Conservation (phyloP, 2,888 invertebrate species). For the Anaspis maculata region DNA sequence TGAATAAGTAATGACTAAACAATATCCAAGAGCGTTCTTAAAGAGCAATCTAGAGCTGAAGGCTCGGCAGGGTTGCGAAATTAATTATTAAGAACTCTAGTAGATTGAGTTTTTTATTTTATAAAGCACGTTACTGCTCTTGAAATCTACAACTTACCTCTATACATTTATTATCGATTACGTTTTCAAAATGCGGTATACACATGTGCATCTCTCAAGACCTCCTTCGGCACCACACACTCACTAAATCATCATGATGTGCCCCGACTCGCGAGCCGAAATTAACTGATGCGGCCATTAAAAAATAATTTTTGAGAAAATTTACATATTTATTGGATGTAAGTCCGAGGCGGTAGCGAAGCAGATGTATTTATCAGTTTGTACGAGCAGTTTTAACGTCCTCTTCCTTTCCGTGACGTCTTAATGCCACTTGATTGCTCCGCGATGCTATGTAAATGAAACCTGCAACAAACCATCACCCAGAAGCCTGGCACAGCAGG, state of each 20-base stretch:
- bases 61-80: constrained; percentile 19
- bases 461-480: too few species aligned
- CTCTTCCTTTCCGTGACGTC: constrained; percentile 11
- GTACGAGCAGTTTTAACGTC: constrained; percentile 12
- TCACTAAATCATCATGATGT: neutral
- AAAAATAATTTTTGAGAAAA: constrained; percentile 20
- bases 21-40: constrained; percentile 23
- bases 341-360: constrained; percentile 10
- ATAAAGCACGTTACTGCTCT: constrained; percentile 9
- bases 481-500: too few species aligned
- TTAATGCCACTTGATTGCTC: constrained; percentile 12
- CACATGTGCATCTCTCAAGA: too few species aligned
- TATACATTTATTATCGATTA: constrained; percentile 21
- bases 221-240: too few species aligned
- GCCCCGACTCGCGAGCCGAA: neutral
- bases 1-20: constrained; percentile 21
- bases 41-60: constrained; percentile 21
- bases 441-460: constrained; percentile 19
- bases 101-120: constrained; percentile 25
- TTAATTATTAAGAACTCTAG: constrained; percentile 23
- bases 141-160: constrained; percentile 22
- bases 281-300: constrained; percentile 15
- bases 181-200: constrained; percentile 1
- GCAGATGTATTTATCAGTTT: constrained; percentile 20
- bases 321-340: constrained; percentile 26